Evolutionary conservation across 2,888 invertebrate species (phyloP).

Genomic region (Polydrusus cervinus): DNA sequence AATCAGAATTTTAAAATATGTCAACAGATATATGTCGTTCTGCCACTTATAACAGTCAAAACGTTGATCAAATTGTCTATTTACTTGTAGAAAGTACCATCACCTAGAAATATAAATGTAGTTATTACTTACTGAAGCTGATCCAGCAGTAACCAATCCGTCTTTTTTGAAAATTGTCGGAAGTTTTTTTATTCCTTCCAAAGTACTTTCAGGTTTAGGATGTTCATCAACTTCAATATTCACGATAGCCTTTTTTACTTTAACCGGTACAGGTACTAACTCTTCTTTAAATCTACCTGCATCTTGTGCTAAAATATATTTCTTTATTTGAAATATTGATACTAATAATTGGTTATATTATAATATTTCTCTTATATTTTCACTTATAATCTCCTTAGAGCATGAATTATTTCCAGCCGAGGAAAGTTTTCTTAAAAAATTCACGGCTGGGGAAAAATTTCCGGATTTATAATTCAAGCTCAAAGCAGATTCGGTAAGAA

Average conservation of each 20-base stretch:
- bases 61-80: no score
- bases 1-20: no score
- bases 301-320: conserved; percentile 80
- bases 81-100: no score
- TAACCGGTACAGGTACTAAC: conserved; percentile 88
- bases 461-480: no score
- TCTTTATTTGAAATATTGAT: not conserved
- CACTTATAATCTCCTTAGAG: no score
- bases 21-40: no score
- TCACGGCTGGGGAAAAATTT: no score
- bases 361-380: not conserved
- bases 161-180: conserved; percentile 94
- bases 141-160: conserved; percentile 95
- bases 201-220: conserved; percentile 90
- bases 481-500: no score
- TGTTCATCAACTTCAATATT: conserved; percentile 92
- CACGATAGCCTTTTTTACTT: conserved; percentile 88
- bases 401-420: no score
- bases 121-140: conserved; percentile 84
- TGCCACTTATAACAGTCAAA: no score
- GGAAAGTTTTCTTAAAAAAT: no score
- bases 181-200: conserved; percentile 89
- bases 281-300: conserved; percentile 93
- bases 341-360: not conserved
- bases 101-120: no score